Evolutionary conservation across 2,888 invertebrate species (phyloP).

Genomic region (Drosophila borborema): DNA sequence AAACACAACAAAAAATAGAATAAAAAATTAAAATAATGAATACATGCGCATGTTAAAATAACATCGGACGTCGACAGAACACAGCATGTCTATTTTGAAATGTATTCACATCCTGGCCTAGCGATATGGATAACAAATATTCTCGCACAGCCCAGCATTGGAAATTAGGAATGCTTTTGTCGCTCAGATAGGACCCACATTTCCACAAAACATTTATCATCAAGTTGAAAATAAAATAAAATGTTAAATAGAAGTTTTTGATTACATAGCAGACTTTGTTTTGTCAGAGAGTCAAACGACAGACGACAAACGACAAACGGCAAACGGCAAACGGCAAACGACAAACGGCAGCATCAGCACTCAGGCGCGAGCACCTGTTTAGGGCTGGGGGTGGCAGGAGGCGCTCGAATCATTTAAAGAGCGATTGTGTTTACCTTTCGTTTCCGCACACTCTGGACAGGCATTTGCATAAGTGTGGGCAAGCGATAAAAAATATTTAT

Average conservation of each 20-base stretch:
- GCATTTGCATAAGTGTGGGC: slow-evolving; percentile 63
- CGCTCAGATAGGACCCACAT: slow-evolving; percentile 54
- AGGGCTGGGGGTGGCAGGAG: neutral
- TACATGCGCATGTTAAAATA: slow-evolving; percentile 5
- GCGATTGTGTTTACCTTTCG: slow-evolving; percentile 41
- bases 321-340: slow-evolving; percentile 1
- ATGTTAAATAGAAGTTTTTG: slow-evolving; percentile 73
- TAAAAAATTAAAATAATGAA: slow-evolving; percentile 9
- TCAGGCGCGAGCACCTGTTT: slow-evolving; percentile 26
- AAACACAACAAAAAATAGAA: neutral
- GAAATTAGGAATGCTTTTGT: slow-evolving; percentile 40
- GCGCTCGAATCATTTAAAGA: slow-evolving; percentile 22
- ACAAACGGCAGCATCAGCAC: slow-evolving; percentile 33
- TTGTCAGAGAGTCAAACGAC: slow-evolving; percentile 48
- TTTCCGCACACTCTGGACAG: slow-evolving; percentile 9
- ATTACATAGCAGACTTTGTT: slow-evolving; percentile 56
- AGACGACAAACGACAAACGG: slow-evolving; percentile 43
- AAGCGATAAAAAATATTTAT: slow-evolving; percentile 48
- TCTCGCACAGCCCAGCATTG: slow-evolving; percentile 26
- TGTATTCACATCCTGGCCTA: slow-evolving; percentile 40
- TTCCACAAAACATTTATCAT: slow-evolving; percentile 72
- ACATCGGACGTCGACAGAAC: slow-evolving; percentile 14
- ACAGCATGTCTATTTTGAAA: slow-evolving; percentile 30
- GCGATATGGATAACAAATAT: slow-evolving; percentile 5
- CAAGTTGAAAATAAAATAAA: slow-evolving; percentile 73